phyloP scores from a whole-genome alignment of 1,140 invertebrate genomes.

The Brachionus manjavacas region DNA sequence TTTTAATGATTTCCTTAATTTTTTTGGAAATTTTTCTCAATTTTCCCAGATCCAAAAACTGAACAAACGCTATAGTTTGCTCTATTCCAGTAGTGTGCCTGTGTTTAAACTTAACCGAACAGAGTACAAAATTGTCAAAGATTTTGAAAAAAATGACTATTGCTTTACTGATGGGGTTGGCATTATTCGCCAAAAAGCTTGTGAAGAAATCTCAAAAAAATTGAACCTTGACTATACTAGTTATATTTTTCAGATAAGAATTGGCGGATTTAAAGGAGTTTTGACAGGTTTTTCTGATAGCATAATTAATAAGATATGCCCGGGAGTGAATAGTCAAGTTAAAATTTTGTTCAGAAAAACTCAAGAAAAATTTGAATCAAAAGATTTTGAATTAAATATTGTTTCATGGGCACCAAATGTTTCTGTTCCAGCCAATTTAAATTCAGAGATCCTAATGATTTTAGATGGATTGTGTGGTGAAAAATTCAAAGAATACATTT shows the following conservation, averaged over 20 bases:
- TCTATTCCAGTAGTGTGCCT: neutral
- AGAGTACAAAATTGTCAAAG: neutral
- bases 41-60: neutral
- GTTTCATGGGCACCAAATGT: neutral
- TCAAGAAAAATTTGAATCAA: conserved; percentile 7
- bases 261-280: conserved; percentile 7
- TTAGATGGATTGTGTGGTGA: neutral
- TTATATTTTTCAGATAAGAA: neutral
- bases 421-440: neutral
- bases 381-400: neutral
- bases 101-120: neutral
- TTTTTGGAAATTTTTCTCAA: neutral
- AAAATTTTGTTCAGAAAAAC: conserved; percentile 10
- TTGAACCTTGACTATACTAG: neutral
- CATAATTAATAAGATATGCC: neutral
- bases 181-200: neutral
- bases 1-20: neutral
- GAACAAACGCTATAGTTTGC: neutral
- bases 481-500: neutral
- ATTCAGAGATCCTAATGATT: neutral
- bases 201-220: neutral
- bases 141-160: neutral
- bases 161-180: conserved; percentile 6
- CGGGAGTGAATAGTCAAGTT: neutral
- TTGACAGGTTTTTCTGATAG: neutral